Conservation (phyloP, 2,888 invertebrate genomes). For the Volucella bombylans region DNA sequence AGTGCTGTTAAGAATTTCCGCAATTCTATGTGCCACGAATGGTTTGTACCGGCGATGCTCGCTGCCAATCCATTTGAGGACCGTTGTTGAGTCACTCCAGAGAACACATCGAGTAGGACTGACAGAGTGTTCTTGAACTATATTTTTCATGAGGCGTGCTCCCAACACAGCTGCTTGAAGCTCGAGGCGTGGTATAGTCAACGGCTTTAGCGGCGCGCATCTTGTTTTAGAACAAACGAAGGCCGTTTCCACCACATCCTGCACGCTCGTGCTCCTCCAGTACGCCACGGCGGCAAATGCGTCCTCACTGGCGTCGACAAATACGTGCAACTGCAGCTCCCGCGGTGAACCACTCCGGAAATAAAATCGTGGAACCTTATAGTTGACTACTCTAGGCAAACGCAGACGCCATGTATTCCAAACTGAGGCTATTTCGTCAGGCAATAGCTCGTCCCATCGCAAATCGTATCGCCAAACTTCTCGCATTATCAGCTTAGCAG, state of each 20-base stretch:
- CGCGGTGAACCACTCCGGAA: conserved; percentile 3
- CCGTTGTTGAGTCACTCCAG: neutral
- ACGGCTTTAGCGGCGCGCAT: neutral
- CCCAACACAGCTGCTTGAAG: too few relatives aligned
- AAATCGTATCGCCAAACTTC: conserved; percentile 9
- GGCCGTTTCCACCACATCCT: neutral
- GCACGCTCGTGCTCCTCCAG: neutral
- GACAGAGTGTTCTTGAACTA: too few relatives aligned
- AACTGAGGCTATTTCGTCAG: neutral
- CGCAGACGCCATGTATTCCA: conserved; percentile 10
- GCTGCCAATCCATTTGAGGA: conserved; percentile 43
- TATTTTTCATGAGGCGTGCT: too few relatives aligned
- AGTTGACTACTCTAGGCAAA: neutral
- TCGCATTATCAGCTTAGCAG: conserved; percentile 15
- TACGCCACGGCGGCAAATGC: conserved; percentile 39
- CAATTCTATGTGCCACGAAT: conserved; percentile 74
- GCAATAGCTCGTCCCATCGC: conserved; percentile 35
- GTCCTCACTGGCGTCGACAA: conserved; percentile 30
- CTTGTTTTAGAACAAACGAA: neutral
- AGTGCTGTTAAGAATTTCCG: conserved; percentile 52
- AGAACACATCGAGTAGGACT: too few relatives aligned
- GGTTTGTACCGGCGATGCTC: conserved; percentile 61
- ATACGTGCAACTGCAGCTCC: conserved; percentile 18
- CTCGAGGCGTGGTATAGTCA: too few relatives aligned
- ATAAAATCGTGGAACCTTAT: conserved; percentile 5